A percentile compares a stretch with the other conserved stretches of the same genome.
Conservation (phyloP, 2,888 invertebrate genomes). For the Pristionchus entomophagus region DNA sequence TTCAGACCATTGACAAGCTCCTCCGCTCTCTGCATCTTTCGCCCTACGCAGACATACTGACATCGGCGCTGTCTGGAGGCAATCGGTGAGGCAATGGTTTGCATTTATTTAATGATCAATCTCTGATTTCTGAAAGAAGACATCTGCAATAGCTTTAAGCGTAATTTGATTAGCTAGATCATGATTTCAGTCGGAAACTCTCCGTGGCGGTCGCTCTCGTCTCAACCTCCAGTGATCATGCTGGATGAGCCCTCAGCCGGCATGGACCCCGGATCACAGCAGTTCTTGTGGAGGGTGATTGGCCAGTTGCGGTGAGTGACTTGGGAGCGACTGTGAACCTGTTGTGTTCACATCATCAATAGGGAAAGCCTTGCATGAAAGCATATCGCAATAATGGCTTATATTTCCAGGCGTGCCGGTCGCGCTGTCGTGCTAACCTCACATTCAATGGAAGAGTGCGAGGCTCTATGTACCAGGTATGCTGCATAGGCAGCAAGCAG, state of each 20-base stretch:
- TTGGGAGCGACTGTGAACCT: too few relatives aligned
- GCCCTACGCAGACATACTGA: conserved; percentile 77
- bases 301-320: conserved; percentile 65
- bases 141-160: neutral
- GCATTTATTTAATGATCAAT: neutral
- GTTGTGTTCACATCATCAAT: neutral
- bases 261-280: conserved; percentile 82
- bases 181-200: conserved; percentile 82
- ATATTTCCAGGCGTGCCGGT: conserved; percentile 62
- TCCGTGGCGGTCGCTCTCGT: conserved; percentile 87
- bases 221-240: conserved; percentile 84
- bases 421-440: conserved; percentile 79
- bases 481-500: conserved; percentile 72
- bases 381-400: too few relatives aligned
- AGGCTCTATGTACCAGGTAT: conserved; percentile 71
- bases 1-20: conserved; percentile 52
- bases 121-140: neutral
- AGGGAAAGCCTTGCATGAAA: too few relatives aligned
- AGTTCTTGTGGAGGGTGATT: conserved; percentile 82
- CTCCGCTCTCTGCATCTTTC: conserved; percentile 80
- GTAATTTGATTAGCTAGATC: neutral
- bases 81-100: conserved; percentile 77
- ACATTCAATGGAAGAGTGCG: conserved; percentile 77
- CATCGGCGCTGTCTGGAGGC: conserved; percentile 82
- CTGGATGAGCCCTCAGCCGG: conserved; percentile 78